These are phyloP conservation scores for Carassius carassius DNA, from an alignment of 2,113 vertebrate species.

Conservation along the genomic window DNA sequence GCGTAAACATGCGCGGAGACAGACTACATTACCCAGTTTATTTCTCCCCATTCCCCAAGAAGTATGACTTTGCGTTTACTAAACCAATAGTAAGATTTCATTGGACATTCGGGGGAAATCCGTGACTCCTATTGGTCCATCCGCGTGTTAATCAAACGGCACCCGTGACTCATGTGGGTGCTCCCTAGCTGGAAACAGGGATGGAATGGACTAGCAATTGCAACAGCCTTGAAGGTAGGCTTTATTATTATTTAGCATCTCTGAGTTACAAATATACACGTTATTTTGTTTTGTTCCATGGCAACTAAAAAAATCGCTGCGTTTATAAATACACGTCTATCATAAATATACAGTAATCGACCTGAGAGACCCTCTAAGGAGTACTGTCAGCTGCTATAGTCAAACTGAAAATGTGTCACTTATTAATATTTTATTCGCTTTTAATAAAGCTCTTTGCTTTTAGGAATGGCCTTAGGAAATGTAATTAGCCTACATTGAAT, in stretches of 20 bases:
- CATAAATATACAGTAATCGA: not conserved
- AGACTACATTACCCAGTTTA: conserved; percentile 58
- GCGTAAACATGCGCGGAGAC: not conserved
- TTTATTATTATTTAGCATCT: conserved; percentile 34
- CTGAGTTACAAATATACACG: not conserved
- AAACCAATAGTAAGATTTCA: conserved; percentile 8
- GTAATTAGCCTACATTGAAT: not conserved
- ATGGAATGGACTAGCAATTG: conserved; percentile 56
- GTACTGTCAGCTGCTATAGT: conserved; percentile 14
- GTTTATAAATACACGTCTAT: not conserved
- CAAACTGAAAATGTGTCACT: conserved; percentile 43
- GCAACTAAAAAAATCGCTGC: not conserved
- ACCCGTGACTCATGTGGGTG: conserved; percentile 62
- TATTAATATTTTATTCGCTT: conserved; percentile 58
- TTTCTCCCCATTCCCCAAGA: conserved; percentile 37
- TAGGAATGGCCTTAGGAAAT: not conserved
- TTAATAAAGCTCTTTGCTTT: conserved; percentile 21
- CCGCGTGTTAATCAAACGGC: conserved; percentile 40
- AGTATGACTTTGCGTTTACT: not conserved
- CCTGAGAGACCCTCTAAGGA: not conserved
- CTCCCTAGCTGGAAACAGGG: conserved; percentile 57
- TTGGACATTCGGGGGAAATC: conserved; percentile 55
- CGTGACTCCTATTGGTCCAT: conserved; percentile 58
- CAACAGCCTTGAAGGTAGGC: conserved; percentile 65
- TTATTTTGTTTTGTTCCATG: not conserved